A percentile compares a stretch with the other conserved stretches of the same genome.
These are phyloP conservation scores for Myoxocephalus aenaeus DNA, from an alignment of 2,797 vertebrate species.

Conservation along the genomic window DNA sequence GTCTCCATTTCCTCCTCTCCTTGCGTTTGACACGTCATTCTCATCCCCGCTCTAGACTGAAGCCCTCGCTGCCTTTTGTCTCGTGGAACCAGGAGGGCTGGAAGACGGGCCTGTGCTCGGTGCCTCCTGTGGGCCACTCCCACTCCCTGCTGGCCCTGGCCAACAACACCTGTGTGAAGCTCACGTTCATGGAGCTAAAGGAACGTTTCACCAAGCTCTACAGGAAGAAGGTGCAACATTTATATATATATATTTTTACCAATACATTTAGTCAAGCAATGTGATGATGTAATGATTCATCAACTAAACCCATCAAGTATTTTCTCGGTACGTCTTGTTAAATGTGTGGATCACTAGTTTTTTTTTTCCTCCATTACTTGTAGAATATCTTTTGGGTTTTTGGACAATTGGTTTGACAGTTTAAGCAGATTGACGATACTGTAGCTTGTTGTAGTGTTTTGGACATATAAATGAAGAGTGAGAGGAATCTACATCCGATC, in stretches of 20 bases:
- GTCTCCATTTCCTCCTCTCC: neutral
- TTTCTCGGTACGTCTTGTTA: neutral
- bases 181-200: conserved; percentile 88
- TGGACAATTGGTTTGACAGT: neutral
- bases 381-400: neutral
- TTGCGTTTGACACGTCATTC: neutral
- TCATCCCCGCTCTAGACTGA: conserved; percentile 82
- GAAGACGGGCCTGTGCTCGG: conserved; percentile 95
- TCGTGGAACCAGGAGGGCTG: conserved; percentile 98
- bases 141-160: conserved; percentile 93
- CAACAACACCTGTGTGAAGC: conserved; percentile 95
- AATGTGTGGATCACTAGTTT: neutral
- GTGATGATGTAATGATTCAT: no score
- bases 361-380: neutral
- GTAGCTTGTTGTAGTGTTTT: neutral
- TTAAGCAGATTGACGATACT: neutral
- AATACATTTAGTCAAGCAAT: neutral
- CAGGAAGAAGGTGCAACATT: conserved; percentile 89
- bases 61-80: conserved; percentile 90
- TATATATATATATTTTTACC: neutral
- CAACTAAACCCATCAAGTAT: neutral
- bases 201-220: conserved; percentile 92
- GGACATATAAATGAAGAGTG: neutral
- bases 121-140: conserved; percentile 93
- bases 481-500: neutral